Percentiles rank a stretch among this genome's conserved stretches.
Evolutionary conservation across 2,797 vertebrate genomes (phyloP).

Genomic region (Varecia variegata): DNA sequence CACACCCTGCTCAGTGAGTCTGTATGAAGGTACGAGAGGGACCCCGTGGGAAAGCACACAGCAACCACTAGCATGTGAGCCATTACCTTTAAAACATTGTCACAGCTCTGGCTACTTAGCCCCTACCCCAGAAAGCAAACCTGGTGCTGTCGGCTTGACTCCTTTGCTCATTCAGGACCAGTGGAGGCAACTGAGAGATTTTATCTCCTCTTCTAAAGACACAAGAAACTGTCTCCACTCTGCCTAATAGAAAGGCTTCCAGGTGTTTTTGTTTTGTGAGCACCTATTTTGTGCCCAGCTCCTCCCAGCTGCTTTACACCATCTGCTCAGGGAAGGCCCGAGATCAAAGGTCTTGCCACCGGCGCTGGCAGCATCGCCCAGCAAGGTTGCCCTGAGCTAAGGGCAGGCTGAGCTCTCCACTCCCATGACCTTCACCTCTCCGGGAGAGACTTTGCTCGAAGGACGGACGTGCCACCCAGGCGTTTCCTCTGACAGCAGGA

Average conservation of each 20-base stretch:
- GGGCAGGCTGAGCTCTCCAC: not conserved
- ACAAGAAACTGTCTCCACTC: not conserved
- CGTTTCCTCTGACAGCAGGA: not conserved
- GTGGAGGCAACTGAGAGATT: not conserved
- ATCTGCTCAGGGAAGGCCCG: not conserved
- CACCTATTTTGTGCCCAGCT: not conserved
- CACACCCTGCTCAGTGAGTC: not conserved
- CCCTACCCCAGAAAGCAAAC: not conserved
- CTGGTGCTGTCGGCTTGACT: not conserved
- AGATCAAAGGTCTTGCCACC: not conserved
- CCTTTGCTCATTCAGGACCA: not conserved
- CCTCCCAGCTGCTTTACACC: not conserved
- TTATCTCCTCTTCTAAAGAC: not conserved
- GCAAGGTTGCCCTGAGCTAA: rapidly evolving
- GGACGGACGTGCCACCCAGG: not conserved
- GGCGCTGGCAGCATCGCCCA: too few species aligned
- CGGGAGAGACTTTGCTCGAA: not conserved
- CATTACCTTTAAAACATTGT: not conserved
- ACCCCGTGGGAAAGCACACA: rapidly evolving
- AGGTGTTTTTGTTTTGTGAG: not conserved
- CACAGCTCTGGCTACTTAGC: not conserved
- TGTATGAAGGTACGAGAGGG: not conserved
- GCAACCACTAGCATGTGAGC: not conserved
- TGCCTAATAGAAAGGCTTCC: not conserved
- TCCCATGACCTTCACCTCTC: not conserved